Evolutionary conservation across 2,797 vertebrate genomes (phyloP).

Genomic region (Anas capensis): DNA sequence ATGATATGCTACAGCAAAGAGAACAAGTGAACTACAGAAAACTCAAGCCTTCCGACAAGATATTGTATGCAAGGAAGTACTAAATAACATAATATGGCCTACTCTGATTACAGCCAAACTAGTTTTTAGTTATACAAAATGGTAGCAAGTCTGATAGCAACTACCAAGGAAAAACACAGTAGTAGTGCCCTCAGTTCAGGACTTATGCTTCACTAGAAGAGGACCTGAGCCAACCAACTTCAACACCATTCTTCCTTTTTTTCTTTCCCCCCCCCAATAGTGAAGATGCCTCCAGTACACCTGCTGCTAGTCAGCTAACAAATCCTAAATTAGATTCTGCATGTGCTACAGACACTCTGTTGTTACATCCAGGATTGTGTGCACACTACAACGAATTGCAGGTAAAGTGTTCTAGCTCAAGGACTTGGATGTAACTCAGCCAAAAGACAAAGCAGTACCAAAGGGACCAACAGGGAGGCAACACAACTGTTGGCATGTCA

Average conservation of each 20-base stretch:
- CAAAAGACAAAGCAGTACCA: not conserved
- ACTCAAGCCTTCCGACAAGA: not conserved
- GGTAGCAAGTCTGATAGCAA: not conserved
- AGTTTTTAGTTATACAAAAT: not conserved
- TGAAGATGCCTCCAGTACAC: not conserved
- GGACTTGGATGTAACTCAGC: not conserved
- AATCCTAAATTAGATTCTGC: not conserved
- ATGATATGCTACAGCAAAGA: not conserved
- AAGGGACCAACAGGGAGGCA: not conserved
- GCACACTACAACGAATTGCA: not conserved
- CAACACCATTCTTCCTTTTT: not conserved
- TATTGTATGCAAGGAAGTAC: not conserved
- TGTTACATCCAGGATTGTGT: rapidly evolving
- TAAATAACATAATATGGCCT: not conserved
- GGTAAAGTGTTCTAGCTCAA: not conserved
- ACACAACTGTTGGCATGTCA: not conserved
- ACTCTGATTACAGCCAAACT: not conserved
- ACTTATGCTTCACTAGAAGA: not conserved
- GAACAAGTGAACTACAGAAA: not conserved
- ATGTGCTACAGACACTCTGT: not conserved
- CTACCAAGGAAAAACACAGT: not conserved
- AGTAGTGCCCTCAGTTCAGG: not conserved
- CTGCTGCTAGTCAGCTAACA: not conserved
- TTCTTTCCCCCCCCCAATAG: not conserved
- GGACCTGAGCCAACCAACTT: not conserved